A percentile compares a stretch with the other conserved stretches of the same genome.
Evolutionary conservation across 2,888 invertebrate genomes (phyloP).

Genomic region (Eupsilia transversa): DNA sequence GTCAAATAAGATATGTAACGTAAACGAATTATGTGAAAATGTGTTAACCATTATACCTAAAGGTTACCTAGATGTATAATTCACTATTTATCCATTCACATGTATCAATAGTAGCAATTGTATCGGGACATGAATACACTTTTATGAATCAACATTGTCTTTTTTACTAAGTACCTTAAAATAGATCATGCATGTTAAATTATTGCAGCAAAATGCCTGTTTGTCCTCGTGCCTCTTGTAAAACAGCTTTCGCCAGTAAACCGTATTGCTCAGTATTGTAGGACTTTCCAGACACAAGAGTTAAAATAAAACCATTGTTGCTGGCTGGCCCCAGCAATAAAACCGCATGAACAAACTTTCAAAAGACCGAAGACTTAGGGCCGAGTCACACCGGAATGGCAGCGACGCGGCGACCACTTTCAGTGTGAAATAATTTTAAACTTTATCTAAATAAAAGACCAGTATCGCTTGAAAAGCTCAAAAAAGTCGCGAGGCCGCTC

Average conservation of each 20-base stretch:
- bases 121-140: constrained; percentile 38
- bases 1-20: background rate
- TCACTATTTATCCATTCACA: constrained; percentile 18
- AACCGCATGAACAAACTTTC: no score
- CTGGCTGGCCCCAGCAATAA: no score
- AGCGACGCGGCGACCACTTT: no score
- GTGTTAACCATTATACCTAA: constrained; percentile 13
- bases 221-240: background rate
- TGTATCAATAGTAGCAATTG: constrained; percentile 26
- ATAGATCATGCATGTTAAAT: background rate
- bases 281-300: background rate
- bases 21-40: constrained; percentile 29
- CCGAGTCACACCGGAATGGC: no score
- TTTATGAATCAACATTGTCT: constrained; percentile 8
- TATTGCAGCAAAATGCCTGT: background rate
- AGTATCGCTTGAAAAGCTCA: no score
- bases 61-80: constrained; percentile 20
- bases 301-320: no score
- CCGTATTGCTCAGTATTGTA: background rate
- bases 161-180: constrained; percentile 24
- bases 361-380: no score
- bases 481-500: no score
- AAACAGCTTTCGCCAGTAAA: background rate
- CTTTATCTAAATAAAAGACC: no score
- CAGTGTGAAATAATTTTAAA: no score